These are phyloP conservation scores for Chloroceryle amazona DNA, from an alignment of 2,797 vertebrate species.

Conservation along the genomic window DNA sequence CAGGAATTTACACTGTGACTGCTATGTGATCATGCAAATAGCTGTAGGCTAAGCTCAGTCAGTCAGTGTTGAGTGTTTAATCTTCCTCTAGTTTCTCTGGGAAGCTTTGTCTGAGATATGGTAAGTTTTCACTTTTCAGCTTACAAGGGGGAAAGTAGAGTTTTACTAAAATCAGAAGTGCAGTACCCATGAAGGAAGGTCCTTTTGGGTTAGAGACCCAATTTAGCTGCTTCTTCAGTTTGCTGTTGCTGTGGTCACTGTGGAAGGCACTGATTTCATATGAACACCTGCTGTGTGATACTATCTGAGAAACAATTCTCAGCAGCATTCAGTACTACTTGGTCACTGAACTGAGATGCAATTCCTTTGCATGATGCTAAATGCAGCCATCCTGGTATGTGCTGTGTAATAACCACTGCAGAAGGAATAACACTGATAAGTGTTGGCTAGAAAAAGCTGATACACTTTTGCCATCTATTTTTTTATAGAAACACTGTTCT, in stretches of 20 bases:
- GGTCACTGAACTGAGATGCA: background rate
- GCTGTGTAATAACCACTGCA: background rate
- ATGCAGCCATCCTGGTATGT: rapidly evolving
- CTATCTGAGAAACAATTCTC: background rate
- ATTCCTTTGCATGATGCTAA: background rate
- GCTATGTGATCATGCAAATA: slow-evolving; percentile 23
- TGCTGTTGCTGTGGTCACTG: background rate
- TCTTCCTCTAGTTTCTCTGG: background rate
- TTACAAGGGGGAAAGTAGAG: background rate
- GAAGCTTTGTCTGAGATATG: background rate
- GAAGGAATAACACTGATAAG: background rate
- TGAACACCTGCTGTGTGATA: background rate
- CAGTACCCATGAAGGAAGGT: background rate
- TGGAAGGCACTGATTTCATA: background rate
- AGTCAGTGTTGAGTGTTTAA: slow-evolving; percentile 12
- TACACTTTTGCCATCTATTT: background rate
- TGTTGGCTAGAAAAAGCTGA: background rate
- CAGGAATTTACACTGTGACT: background rate
- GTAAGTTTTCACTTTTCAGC: background rate
- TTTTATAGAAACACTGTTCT: background rate
- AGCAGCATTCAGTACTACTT: background rate
- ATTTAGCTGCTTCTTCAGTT: background rate
- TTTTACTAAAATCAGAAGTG: background rate
- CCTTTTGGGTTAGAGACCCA: background rate
- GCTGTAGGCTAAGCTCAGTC: background rate